Evolutionary conservation across 2,797 vertebrate genomes (phyloP).

Genomic region (Neosalanx taihuensis): DNA sequence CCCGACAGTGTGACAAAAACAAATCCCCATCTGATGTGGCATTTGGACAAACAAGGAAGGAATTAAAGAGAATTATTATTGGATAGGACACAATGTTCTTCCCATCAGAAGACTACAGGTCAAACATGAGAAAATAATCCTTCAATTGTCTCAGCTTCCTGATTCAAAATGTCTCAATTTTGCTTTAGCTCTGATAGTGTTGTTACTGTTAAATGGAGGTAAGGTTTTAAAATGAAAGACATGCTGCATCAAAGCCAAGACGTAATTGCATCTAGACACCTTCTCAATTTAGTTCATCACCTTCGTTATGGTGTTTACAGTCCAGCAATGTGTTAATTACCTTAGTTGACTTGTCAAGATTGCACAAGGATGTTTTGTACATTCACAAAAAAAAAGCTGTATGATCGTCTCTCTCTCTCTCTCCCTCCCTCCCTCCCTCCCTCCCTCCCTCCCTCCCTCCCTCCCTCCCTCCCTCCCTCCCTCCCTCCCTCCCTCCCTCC

Average conservation of each 20-base stretch:
- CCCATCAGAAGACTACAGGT: slow-evolving; percentile 35
- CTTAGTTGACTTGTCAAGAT: slow-evolving; percentile 1
- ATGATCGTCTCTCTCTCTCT: too few relatives aligned
- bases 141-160: slow-evolving; percentile 35
- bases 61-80: slow-evolving; percentile 40
- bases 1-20: slow-evolving; percentile 22
- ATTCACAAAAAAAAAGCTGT: slow-evolving; percentile 17
- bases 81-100: slow-evolving; percentile 27
- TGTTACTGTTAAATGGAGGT: slow-evolving; percentile 46
- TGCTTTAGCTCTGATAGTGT: slow-evolving; percentile 49
- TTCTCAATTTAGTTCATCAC: slow-evolving; percentile 35
- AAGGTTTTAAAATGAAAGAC: slow-evolving; percentile 56
- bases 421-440: too few relatives aligned
- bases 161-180: slow-evolving; percentile 61
- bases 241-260: slow-evolving; percentile 41
- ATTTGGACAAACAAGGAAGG: slow-evolving; percentile 46
- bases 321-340: slow-evolving; percentile 16
- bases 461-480: too few relatives aligned
- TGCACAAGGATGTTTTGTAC: not conserved
- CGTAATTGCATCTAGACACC: slow-evolving; percentile 44
- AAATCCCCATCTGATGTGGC: slow-evolving; percentile 50
- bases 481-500: too few relatives aligned
- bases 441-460: too few relatives aligned
- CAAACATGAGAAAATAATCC: slow-evolving; percentile 40
- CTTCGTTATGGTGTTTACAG: slow-evolving; percentile 34